Conservation (phyloP, 2,888 invertebrate species). For the Drosophila picticornis region DNA sequence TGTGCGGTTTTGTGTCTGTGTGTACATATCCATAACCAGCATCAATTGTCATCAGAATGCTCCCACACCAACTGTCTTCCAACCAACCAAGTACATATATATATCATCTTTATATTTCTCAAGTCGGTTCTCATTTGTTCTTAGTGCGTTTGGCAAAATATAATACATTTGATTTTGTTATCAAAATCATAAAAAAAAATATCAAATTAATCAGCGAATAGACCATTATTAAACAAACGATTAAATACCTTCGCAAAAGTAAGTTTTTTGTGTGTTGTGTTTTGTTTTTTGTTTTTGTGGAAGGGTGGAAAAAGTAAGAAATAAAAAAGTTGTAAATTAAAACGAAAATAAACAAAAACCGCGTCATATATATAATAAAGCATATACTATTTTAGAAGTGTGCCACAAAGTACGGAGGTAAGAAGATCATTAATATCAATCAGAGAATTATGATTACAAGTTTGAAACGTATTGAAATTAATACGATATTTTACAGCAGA, state of each 20-base stretch:
- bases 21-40: conserved; percentile 56
- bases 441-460: neutral
- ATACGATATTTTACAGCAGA: neutral
- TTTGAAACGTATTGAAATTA: neutral
- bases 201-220: conserved; percentile 31
- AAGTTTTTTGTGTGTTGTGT: conserved; percentile 26
- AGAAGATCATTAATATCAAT: too few relatives aligned
- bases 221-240: conserved; percentile 34
- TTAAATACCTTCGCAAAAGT: conserved; percentile 67
- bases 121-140: conserved; percentile 47
- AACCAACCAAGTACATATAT: conserved; percentile 31
- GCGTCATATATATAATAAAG: conserved; percentile 22
- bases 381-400: conserved; percentile 2
- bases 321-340: conserved; percentile 67
- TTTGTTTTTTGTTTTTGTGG: conserved; percentile 25
- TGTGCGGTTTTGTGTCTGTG: conserved; percentile 19
- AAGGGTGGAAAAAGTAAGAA: conserved; percentile 65
- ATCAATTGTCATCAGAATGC: conserved; percentile 36
- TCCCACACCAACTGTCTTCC: conserved; percentile 38
- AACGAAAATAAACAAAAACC: conserved; percentile 69
- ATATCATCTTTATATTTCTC: conserved; percentile 1
- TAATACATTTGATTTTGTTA: conserved; percentile 61
- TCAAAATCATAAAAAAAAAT: conserved; percentile 61
- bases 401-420: conserved; percentile 13
- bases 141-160: conserved; percentile 59